Percentiles rank a stretch among this genome's conserved stretches.
Evolutionary conservation across 2,888 invertebrate genomes (phyloP).

Genomic region (Hirtodrosophila alboralis): DNA sequence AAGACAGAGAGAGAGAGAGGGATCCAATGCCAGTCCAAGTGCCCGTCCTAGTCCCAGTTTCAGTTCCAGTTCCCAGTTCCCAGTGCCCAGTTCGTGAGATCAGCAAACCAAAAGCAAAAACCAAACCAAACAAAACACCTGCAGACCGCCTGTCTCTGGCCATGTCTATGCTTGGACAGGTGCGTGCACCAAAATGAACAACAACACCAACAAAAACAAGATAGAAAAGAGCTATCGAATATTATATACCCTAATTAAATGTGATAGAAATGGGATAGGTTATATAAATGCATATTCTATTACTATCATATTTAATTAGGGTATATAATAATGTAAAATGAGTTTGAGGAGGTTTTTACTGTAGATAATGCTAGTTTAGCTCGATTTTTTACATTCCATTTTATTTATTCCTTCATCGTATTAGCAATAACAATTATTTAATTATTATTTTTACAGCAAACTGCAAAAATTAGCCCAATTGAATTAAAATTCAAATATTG

Average conservation of each 20-base stretch:
- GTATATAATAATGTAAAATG: too few species aligned
- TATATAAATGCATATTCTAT: too few species aligned
- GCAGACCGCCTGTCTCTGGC: conserved; percentile 77
- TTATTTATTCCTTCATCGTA: too few species aligned
- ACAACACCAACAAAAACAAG: conserved; percentile 28
- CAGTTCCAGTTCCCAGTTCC: conserved; percentile 5
- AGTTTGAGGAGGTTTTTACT: too few species aligned
- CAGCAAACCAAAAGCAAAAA: conserved; percentile 33
- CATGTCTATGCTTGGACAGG: conserved; percentile 71
- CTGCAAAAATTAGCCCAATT: too few species aligned
- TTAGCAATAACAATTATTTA: too few species aligned
- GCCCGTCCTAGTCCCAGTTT: conserved; percentile 5
- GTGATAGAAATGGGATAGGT: too few species aligned
- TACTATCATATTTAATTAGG: too few species aligned
- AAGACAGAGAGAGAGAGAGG: conserved; percentile 7
- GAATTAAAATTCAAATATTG: too few species aligned
- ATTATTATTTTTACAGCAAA: too few species aligned
- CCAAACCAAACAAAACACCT: conserved; percentile 78
- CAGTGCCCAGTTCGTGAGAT: conserved; percentile 12
- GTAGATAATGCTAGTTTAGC: too few species aligned
- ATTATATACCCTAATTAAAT: conserved; percentile 24
- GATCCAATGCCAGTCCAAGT: conserved; percentile 7
- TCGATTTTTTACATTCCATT: too few species aligned
- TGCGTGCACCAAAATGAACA: conserved; percentile 61
- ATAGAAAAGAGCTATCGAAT: conserved; percentile 9